Base-by-base conservation (phyloP, 2,888 invertebrate species). In the Caenorhabditis sp. region DNA sequence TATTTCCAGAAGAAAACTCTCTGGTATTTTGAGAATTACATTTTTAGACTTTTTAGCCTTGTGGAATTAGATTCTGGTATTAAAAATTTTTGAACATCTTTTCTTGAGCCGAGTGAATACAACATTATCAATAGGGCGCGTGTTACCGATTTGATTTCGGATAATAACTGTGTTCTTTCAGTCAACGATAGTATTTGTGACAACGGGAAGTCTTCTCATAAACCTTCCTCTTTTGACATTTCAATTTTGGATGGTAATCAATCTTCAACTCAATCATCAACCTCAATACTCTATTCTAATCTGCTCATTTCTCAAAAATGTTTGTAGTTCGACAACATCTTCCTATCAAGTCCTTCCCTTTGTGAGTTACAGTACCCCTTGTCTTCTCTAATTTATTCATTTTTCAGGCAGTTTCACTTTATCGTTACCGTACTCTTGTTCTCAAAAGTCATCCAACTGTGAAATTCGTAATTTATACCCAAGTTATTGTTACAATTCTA, bases 141-240 rank as follows among this genome's bases (percentile, higher is more conserved):
- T n/a, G n/a, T n/a, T n/a, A n/a, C n/a, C n/a, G n/a, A n/a, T n/a
- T n/a, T n/a, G n/a, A n/a, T n/a, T n/a, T 36, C 12, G 5, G 36
- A 36, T 5, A 36, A 5, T 5, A 19, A 17, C 50, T 5, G 4
- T 53, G 3, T 53, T 53, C 23, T 59, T 67, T 36, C 64, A 72
- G 72, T 65, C 65, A 23, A 72, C 72, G 21, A 72, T 72, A n/a
- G 72, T 67, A 1, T 72, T 72, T 50, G 72, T 67, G 0, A 72
- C 72, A 12, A 61, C 67, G 24, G 72, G 72, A 26, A 64, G 67
- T 21, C 67, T 72, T 24, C 49, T 72, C 23, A 27, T 67, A 1
- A 72, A 72, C 26, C 57, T 72, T 43, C 72, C 72, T 12, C 37
- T 72, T 4, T 23, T 72, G 3, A 12, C 57, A 14, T 72, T 72